phyloP scores from a whole-genome alignment of 1,140 invertebrate genomes.

The Zaprionus vittiger region DNA sequence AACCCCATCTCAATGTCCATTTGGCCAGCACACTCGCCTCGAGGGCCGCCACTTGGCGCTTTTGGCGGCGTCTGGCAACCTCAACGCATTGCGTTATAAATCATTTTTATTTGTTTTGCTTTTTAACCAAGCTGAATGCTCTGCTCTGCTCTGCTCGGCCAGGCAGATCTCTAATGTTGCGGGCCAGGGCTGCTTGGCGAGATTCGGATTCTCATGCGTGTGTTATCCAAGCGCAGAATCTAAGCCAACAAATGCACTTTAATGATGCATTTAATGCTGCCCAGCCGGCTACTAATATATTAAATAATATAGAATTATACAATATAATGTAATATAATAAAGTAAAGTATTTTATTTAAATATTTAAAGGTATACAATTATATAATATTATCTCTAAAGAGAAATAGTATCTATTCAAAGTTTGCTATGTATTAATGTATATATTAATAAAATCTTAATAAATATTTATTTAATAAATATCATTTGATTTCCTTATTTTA shows the following conservation, averaged over 20 bases:
- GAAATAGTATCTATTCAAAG: no score
- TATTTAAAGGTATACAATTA: background rate
- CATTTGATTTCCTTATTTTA: no score
- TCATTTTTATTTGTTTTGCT: conserved; percentile 81
- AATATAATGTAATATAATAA: background rate
- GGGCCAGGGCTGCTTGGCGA: conserved; percentile 1
- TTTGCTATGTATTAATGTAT: no score
- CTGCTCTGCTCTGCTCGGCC: background rate
- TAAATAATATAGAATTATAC: background rate
- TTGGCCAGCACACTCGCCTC: conserved; percentile 53
- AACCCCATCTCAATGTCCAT: conserved; percentile 74
- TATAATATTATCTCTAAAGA: no score
- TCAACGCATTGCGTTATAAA: conserved; percentile 82
- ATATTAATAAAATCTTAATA: background rate
- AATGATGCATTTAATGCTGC: conserved; percentile 61
- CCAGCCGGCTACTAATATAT: background rate
- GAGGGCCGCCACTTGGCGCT: conserved; percentile 69
- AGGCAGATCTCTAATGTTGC: conserved; percentile 56
- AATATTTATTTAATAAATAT: no score
- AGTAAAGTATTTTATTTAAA: background rate
- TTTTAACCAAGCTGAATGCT: conserved; percentile 48
- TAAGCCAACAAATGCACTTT: conserved; percentile 77
- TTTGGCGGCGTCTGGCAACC: conserved; percentile 75
- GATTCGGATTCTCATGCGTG: conserved; percentile 66
- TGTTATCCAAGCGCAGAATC: conserved; percentile 66